Evolutionary conservation across 2,888 invertebrate genomes (phyloP).

Genomic region (Scotopteryx bipunctaria): DNA sequence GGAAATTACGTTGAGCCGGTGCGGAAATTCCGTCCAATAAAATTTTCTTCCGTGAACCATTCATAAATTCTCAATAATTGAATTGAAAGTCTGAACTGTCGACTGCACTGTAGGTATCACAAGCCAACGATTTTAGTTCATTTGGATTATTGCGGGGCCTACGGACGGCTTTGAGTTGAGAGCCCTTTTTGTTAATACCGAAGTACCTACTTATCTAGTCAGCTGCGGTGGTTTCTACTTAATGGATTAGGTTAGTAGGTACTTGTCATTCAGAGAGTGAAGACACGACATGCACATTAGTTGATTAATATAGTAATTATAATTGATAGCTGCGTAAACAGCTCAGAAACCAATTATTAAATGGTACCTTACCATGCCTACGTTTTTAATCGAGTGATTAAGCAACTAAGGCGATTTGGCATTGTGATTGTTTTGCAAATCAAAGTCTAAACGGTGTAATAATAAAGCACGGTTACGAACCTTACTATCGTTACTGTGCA

Average conservation of each 20-base stretch:
- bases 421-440: no score
- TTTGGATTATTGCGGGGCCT: conserved; percentile 51
- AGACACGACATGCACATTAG: conserved; percentile 57
- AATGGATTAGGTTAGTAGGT: conserved; percentile 58
- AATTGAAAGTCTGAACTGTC: conserved; percentile 66
- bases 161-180: conserved; percentile 35
- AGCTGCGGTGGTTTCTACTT: conserved; percentile 53
- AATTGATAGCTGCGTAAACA: conserved; percentile 44
- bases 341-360: neutral
- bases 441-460: no score
- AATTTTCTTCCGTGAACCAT: conserved; percentile 65
- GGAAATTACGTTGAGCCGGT: conserved; percentile 61
- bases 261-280: conserved; percentile 48
- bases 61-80: conserved; percentile 77
- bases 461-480: no score
- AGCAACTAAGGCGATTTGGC: no score
- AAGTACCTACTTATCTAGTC: conserved; percentile 44
- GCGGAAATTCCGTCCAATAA: conserved; percentile 70
- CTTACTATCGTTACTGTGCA: conserved; percentile 98
- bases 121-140: conserved; percentile 63
- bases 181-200: conserved; percentile 65
- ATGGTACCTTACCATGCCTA: no score
- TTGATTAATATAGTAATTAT: conserved; percentile 58
- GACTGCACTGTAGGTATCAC: conserved; percentile 55
- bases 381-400: no score